A percentile compares a stretch with the other conserved stretches of the same genome.
phyloP scores from a whole-genome alignment of 1,140 invertebrate genomes.

The Lordiphosa collinella region DNA sequence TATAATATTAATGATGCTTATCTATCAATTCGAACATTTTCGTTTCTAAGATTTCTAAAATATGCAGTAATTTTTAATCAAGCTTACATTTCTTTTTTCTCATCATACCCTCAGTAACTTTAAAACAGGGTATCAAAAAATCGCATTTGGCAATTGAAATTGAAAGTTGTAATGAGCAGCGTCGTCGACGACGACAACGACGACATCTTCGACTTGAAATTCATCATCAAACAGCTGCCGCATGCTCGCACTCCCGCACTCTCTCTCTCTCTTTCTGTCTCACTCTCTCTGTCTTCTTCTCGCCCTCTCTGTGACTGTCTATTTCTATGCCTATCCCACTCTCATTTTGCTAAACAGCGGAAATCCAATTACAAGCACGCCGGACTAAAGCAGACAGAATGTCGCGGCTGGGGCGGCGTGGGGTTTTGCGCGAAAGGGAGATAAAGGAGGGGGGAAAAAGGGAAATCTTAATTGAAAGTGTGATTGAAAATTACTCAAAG shows the following conservation, averaged over 20 bases:
- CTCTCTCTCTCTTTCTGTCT: slow-evolving; percentile 6
- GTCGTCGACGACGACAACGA: not conserved
- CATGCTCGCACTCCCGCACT: slow-evolving; percentile 10
- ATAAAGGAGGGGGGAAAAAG: not conserved
- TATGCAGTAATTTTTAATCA: no score
- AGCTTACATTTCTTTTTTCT: not conserved
- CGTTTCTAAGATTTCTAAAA: no score
- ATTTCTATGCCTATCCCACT: not conserved
- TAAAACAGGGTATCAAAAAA: slow-evolving; percentile 1
- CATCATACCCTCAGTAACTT: not conserved
- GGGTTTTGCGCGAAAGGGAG: not conserved
- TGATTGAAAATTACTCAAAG: slow-evolving; percentile 13
- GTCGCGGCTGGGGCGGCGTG: slow-evolving; percentile 23
- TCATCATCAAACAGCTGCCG: slow-evolving; percentile 66
- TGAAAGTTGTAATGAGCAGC: slow-evolving; percentile 64
- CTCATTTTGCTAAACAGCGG: slow-evolving; percentile 49
- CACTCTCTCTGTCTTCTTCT: not conserved
- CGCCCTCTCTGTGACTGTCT: not conserved
- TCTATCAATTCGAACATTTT: no score
- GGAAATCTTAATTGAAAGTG: slow-evolving; percentile 21
- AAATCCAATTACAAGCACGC: slow-evolving; percentile 68
- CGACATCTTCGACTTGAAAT: slow-evolving; percentile 41
- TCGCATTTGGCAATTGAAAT: slow-evolving; percentile 67
- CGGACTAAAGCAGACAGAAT: slow-evolving; percentile 47
- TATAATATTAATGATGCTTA: no score